Percentiles rank a stretch among this genome's conserved stretches.
These are phyloP conservation scores for Epinephelus coioides DNA, from an alignment of 2,797 vertebrate species.

Conservation along the genomic window DNA sequence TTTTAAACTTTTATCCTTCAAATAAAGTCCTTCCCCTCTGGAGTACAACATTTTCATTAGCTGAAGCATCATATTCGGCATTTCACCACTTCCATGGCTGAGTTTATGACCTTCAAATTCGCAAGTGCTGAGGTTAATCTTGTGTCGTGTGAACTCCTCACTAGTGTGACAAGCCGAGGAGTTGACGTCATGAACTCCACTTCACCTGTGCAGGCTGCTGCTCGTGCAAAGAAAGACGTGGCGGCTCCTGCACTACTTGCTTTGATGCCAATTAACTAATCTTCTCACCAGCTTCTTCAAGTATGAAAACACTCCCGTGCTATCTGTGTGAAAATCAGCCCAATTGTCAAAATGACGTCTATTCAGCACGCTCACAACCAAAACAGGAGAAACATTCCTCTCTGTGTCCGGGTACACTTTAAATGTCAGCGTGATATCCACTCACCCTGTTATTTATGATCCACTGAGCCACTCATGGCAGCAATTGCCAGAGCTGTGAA, in stretches of 20 bases:
- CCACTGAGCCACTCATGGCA: constrained; percentile 30
- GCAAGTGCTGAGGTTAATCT: constrained; percentile 4
- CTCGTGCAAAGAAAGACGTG: constrained; percentile 55
- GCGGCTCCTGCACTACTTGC: constrained; percentile 48
- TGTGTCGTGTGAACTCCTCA: constrained; percentile 53
- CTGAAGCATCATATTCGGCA: constrained; percentile 25
- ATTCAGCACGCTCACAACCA: constrained; percentile 69
- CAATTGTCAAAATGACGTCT: constrained; percentile 77
- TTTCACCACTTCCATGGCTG: constrained; percentile 4
- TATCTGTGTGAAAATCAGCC: constrained; percentile 84
- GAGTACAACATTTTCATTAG: constrained; percentile 44
- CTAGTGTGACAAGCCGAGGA: constrained; percentile 38
- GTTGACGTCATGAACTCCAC: constrained; percentile 78
- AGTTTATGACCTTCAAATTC: constrained; percentile 40
- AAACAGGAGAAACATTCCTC: constrained; percentile 67
- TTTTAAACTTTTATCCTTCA: constrained; percentile 57
- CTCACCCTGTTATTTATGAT: constrained; percentile 51
- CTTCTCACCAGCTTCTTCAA: constrained; percentile 58
- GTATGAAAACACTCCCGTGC: constrained; percentile 79
- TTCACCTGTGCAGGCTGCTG: constrained; percentile 71
- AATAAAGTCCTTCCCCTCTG: constrained; percentile 48
- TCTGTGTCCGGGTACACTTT: constrained; percentile 33
- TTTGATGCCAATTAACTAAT: constrained; percentile 82
- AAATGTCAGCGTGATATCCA: constrained; percentile 36
- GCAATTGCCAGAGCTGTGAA: constrained; percentile 45